phyloP scores from a whole-genome alignment of 2,113 vertebrate species.

The Mustela lutreola region DNA sequence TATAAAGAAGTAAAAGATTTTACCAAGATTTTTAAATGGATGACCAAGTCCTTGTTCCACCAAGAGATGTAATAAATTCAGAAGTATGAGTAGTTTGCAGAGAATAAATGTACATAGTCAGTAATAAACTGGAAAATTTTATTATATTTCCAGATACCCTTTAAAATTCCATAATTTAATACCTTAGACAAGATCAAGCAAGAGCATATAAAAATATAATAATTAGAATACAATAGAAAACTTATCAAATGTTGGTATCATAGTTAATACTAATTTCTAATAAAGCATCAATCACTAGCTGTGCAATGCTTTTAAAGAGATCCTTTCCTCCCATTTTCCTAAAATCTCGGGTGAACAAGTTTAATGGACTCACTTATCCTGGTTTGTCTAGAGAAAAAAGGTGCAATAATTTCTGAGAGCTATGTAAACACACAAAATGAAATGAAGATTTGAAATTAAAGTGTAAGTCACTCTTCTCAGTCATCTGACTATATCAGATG shows the following conservation, averaged over 20 bases:
- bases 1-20: neutral
- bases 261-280: neutral
- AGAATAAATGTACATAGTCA: neutral
- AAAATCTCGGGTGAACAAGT: neutral
- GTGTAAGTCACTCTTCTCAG: neutral
- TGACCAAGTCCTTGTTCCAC: neutral
- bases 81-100: neutral
- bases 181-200: neutral
- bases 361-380: neutral
- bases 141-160: neutral
- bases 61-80: neutral
- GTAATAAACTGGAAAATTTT: neutral
- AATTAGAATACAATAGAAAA: neutral
- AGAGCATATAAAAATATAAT: neutral
- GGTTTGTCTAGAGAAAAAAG: slow-evolving; percentile 6
- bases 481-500: neutral
- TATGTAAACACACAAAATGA: neutral
- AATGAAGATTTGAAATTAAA: slow-evolving; percentile 37
- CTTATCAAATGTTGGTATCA: neutral
- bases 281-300: neutral
- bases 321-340: neutral
- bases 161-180: neutral
- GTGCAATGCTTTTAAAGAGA: neutral
- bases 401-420: neutral
- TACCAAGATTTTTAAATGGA: neutral